Base-by-base conservation (phyloP, 2,113 vertebrate species). In the Willisornis vidua region DNA sequence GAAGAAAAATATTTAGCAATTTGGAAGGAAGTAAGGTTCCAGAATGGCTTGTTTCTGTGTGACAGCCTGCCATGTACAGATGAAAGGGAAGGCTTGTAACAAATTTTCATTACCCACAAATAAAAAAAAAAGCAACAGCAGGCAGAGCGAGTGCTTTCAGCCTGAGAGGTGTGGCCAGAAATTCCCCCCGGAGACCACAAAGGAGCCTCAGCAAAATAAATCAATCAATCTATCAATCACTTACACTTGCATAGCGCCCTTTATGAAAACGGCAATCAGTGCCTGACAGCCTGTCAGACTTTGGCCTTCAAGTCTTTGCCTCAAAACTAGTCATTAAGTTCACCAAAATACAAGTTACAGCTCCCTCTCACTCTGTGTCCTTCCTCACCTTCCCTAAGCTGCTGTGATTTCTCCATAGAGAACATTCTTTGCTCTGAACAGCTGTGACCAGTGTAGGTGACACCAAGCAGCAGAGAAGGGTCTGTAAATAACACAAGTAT, bases 1-100 rank as follows among this genome's bases (percentile, higher is more conserved):
- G 98, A 97, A 98, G 98, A 97, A 98, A 98, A 98, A 97, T 96
- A 98, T 97, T 98, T 97, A 98, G 97, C 97, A 97, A 98, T 98
- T 98, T 98, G 98, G 98, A 98, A 97, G 95, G 98, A 97, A 98
- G 97, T 87, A 91, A 97, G 97, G 96, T 93, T 98, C 96, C 96
- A 87, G 97, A 98, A 98, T 98, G 96, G 97, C 97, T 97, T 91
- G 83, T 97, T 98, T 98, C 97, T 97, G 94, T 90, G 97, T 98
- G 98, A 98, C 98, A 98, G 98, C 97, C 98, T 98, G 98, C 98
- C 97, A 97, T 91, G 95, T 96, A 96, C 98, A 98, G 98, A 98
- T 98, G 98, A 98, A 98, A 98, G 97, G 97, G 95, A 98, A 98
- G 92, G 97, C 90, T 97, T 98, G 97, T 97, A 97, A 98, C 97